These are phyloP conservation scores for Aethes cnicana DNA, from an alignment of 2,888 invertebrate species.

Conservation along the genomic window DNA sequence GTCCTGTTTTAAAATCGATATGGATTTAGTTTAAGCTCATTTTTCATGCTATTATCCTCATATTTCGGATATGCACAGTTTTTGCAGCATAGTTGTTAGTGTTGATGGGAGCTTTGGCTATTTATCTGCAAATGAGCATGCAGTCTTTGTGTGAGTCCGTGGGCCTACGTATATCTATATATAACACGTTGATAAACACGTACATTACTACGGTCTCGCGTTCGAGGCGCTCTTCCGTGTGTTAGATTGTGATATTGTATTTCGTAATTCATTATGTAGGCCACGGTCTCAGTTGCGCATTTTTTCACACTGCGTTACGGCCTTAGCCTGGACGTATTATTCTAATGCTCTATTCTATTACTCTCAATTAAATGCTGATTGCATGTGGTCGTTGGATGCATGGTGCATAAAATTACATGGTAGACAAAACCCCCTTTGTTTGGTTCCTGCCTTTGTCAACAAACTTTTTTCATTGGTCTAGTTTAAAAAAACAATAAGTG, in stretches of 20 bases:
- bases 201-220: conserved; percentile 52
- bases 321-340: conserved; percentile 39
- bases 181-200: conserved; percentile 71
- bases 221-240: conserved; percentile 68
- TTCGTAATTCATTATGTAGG: conserved; percentile 78
- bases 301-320: conserved; percentile 58
- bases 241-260: conserved; percentile 61
- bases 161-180: conserved; percentile 70
- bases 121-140: conserved; percentile 44
- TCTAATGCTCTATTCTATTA: conserved; percentile 25
- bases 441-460: conserved; percentile 17
- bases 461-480: conserved; percentile 16
- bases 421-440: conserved; percentile 10
- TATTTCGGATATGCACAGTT: conserved; percentile 1
- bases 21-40: conserved; percentile 54
- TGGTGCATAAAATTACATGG: conserved; percentile 1
- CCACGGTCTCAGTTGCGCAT: conserved; percentile 77
- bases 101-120: conserved; percentile 41
- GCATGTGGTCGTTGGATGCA: background rate
- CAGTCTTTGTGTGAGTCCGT: conserved; percentile 68
- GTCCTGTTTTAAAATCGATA: conserved; percentile 73
- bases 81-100: conserved; percentile 25
- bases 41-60: conserved; percentile 24
- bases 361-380: conserved; percentile 28
- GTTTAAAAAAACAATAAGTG: conserved; percentile 11